Percentiles rank a stretch among this genome's conserved stretches.
phyloP scores from a whole-genome alignment of 2,113 vertebrate genomes.

The Cyprinodon variegatus region DNA sequence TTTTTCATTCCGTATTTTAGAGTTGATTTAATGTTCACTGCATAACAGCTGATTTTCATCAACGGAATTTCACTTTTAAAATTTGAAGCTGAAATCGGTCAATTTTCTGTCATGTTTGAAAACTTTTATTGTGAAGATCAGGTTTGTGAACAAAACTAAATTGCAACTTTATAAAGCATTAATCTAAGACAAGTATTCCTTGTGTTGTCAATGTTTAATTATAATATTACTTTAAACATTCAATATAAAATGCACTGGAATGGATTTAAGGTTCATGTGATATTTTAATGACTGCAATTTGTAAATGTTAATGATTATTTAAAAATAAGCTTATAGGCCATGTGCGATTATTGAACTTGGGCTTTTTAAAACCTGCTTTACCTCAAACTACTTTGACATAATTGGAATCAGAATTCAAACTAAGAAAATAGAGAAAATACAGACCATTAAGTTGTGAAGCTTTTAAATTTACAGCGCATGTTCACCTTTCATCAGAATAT shows the following conservation, averaged over 20 bases:
- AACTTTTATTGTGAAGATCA: neutral
- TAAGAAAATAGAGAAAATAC: neutral
- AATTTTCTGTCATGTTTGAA: neutral
- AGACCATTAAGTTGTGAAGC: neutral
- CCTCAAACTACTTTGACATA: neutral
- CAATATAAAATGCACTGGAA: neutral
- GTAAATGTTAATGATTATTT: neutral
- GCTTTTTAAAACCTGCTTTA: neutral
- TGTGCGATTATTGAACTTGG: neutral
- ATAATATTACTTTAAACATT: neutral
- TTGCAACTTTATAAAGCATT: neutral
- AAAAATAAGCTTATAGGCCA: neutral
- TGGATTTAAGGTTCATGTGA: neutral
- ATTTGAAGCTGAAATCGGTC: neutral
- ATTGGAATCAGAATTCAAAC: neutral
- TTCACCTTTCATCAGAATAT: conserved; percentile 2
- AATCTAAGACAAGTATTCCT: neutral
- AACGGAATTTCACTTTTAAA: neutral
- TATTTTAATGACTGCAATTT: neutral
- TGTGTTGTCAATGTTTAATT: neutral
- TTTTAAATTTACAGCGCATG: neutral
- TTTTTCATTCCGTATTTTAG: neutral
- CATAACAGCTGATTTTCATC: neutral
- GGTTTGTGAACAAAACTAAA: neutral
- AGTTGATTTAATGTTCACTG: neutral